These are phyloP conservation scores for Plebejus anna DNA, from an alignment of 2,888 invertebrate genomes.

Conservation along the genomic window DNA sequence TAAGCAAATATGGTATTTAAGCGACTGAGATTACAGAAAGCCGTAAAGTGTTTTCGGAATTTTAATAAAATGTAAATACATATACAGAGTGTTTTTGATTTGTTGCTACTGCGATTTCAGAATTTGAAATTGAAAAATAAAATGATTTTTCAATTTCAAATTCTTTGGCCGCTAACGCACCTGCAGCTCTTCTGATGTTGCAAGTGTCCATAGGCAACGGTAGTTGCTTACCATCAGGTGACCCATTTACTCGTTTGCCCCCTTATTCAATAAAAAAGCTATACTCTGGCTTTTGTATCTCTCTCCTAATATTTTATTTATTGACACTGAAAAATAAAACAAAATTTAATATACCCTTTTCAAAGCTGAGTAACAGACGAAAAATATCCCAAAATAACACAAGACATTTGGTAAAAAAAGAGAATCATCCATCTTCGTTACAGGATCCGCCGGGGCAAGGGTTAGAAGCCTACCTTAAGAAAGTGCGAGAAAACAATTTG, in stretches of 20 bases:
- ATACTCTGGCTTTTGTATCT: background rate
- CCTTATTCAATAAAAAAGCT: too few species aligned
- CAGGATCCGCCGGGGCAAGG: conserved; percentile 53
- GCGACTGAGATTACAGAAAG: conserved; percentile 20
- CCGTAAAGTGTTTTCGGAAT: conserved; percentile 13
- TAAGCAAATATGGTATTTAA: conserved; percentile 37
- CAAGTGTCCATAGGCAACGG: too few species aligned
- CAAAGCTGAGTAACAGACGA: conserved; percentile 28
- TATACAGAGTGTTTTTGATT: conserved; percentile 9
- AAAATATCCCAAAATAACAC: conserved; percentile 20
- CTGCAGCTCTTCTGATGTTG: too few species aligned
- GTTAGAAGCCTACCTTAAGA: conserved; percentile 46
- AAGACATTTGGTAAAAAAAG: conserved; percentile 23
- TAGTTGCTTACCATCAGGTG: too few species aligned
- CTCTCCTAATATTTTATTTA: background rate
- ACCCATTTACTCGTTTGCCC: too few species aligned
- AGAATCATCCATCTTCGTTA: conserved; percentile 62
- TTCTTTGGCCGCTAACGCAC: too few species aligned
- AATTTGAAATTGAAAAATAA: background rate
- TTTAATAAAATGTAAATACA: conserved; percentile 9
- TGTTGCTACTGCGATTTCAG: background rate
- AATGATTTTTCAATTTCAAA: too few species aligned
- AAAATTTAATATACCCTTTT: conserved; percentile 17
- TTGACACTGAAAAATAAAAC: background rate
- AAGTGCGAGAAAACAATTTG: conserved; percentile 49